phyloP scores from a whole-genome alignment of 2,113 vertebrate species.

The Asarcornis scutulata region DNA sequence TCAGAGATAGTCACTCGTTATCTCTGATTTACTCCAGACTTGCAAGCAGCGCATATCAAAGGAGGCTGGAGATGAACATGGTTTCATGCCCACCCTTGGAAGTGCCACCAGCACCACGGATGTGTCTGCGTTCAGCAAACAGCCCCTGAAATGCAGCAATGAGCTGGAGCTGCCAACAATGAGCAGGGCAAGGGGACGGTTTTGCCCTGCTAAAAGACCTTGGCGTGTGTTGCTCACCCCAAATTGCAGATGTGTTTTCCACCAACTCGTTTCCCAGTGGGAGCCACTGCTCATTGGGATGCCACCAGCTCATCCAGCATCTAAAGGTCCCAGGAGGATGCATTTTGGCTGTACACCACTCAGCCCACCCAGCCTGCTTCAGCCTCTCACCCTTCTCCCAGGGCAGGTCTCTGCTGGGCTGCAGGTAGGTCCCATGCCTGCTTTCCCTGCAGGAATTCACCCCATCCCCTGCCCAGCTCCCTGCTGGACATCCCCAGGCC shows the following conservation, averaged over 20 bases:
- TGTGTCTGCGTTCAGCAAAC: not conserved
- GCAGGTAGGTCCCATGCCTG: not conserved
- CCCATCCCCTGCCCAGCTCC: not conserved
- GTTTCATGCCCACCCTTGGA: not conserved
- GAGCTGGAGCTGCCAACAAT: not conserved
- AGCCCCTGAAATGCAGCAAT: not conserved
- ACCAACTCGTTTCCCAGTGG: not conserved
- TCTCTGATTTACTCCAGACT: not conserved
- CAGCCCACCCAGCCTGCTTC: rapidly evolving
- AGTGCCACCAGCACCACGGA: not conserved
- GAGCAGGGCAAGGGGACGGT: not conserved
- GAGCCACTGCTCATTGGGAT: not conserved
- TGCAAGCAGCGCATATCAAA: not conserved
- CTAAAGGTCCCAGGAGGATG: not conserved
- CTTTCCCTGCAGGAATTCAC: not conserved
- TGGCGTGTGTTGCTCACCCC: not conserved
- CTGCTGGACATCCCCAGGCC: no score
- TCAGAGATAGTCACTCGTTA: not conserved
- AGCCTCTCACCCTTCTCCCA: rapidly evolving
- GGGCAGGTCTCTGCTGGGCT: not conserved
- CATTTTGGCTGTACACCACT: not conserved
- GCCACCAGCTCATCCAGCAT: not conserved
- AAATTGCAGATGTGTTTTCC: not conserved
- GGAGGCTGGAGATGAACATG: not conserved
- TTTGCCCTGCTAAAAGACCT: not conserved